Evolutionary conservation across 2,888 invertebrate genomes (phyloP).

Genomic region (Cheilosia urbana): DNA sequence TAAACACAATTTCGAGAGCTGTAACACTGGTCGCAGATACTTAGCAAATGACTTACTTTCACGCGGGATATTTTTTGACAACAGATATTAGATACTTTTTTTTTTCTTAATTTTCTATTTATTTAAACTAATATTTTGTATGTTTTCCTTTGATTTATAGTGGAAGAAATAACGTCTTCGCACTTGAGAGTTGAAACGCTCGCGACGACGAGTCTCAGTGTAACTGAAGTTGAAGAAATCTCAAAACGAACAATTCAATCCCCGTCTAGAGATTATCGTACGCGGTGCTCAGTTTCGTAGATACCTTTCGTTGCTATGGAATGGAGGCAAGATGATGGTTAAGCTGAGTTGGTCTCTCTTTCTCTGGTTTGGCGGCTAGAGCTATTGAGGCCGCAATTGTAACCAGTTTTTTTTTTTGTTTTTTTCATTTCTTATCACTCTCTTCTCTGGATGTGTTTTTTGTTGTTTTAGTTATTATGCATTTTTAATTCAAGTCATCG

Average conservation of each 20-base stretch:
- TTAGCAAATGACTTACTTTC: not conserved
- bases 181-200: constrained; percentile 57
- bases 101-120: too few species aligned
- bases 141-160: not conserved
- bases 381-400: constrained; percentile 66
- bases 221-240: constrained; percentile 72
- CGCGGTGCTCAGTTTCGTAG: constrained; percentile 21
- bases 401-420: constrained; percentile 45
- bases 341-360: constrained; percentile 21
- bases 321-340: constrained; percentile 15
- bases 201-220: constrained; percentile 72
- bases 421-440: constrained; percentile 61
- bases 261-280: constrained; percentile 45
- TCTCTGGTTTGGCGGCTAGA: constrained; percentile 25
- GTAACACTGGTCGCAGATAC: not conserved
- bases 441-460: constrained; percentile 28
- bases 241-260: constrained; percentile 42
- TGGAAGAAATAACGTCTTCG: constrained; percentile 38
- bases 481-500: constrained; percentile 37
- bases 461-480: constrained; percentile 22
- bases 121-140: not conserved
- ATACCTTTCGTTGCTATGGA: constrained; percentile 42
- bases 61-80: constrained; percentile 5
- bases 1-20: constrained; percentile 9
- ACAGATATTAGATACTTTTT: too few species aligned